Conservation (phyloP, 2,113 vertebrate genomes). For the Neolamprologus sp. region DNA sequence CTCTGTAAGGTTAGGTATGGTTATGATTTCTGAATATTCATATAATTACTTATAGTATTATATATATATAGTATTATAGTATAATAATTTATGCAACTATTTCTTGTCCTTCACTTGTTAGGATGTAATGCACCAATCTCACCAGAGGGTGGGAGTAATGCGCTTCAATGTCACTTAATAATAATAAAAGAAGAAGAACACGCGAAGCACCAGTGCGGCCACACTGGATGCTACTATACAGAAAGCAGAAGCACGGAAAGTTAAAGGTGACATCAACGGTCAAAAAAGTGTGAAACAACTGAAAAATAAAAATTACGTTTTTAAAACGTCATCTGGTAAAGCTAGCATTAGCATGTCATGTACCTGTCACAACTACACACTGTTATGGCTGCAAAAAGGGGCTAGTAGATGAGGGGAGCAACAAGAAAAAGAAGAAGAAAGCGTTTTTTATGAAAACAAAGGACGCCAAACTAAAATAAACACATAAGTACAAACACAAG, state of each 20-base stretch:
- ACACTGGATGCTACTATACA: background rate
- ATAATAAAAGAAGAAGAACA: background rate
- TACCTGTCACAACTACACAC: background rate
- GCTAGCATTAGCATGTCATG: background rate
- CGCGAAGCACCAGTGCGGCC: rapidly evolving
- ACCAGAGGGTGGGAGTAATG: background rate
- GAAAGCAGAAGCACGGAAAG: background rate
- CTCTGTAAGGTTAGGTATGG: background rate
- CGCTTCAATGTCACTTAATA: background rate
- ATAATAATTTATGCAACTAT: background rate
- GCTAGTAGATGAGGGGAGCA: background rate
- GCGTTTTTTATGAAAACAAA: background rate
- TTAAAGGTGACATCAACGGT: background rate
- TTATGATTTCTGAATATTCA: background rate
- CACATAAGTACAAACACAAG: background rate
- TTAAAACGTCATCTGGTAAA: background rate
- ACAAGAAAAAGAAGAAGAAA: background rate
- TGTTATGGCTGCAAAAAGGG: background rate
- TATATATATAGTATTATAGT: too few relatives aligned
- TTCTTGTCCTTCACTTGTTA: background rate
- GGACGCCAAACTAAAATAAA: background rate
- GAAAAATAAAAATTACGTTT: background rate
- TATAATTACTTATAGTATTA: background rate
- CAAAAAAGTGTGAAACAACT: background rate
- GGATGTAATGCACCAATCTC: background rate